Evolutionary conservation across 2,113 vertebrate genomes (phyloP), one percentile per base, ranked within the genome.

Genomic region (Turdus rufiventris): DNA sequence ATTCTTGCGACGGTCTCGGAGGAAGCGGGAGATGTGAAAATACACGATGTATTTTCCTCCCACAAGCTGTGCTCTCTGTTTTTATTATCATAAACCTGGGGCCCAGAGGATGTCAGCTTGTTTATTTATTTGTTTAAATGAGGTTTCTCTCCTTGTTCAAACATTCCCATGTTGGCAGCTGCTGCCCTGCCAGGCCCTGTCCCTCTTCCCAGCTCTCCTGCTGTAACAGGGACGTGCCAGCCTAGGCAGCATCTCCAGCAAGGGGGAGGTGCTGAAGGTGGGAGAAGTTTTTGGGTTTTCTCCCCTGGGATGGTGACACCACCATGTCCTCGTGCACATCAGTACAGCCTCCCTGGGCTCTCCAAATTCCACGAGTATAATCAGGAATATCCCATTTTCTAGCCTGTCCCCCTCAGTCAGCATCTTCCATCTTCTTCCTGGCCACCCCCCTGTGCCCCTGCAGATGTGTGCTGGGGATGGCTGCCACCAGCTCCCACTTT

Each of bases 11-110:
- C 89, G 73, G 93, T 94, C 96, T 76, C 88, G 82, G 83, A 97
- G 98, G 98, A 98, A 98, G 94, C 2, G n/a, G 86, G 89, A 97
- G 96, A 91, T 71, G 94, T 96, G 96, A 96, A 96, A 97, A 97
- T 62, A 97, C 96, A 97, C 85, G 95, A 91, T 92, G 96, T 90
- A 91, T 97, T 98, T 98, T 98, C 97, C 97, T 94, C 84, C 86
- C 88, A 79, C 93, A 94, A 94, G 85, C 94, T 95, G 96, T 9
- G 74, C 25, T 4, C 94, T 97, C 96, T 91, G 96, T 97, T 97
- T 97, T 98, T 97, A 98, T 98, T 80, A 94, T 96, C 93, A 96
- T 81, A 96, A 97, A 97, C 88, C 92, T 86, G 86, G 91, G 50
- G 95, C 91, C 91, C 68, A 87, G 97, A 98, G 97, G 96, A 98